These are phyloP conservation scores for Phortica magna DNA, from an alignment of 2,888 invertebrate species.

Conservation along the genomic window DNA sequence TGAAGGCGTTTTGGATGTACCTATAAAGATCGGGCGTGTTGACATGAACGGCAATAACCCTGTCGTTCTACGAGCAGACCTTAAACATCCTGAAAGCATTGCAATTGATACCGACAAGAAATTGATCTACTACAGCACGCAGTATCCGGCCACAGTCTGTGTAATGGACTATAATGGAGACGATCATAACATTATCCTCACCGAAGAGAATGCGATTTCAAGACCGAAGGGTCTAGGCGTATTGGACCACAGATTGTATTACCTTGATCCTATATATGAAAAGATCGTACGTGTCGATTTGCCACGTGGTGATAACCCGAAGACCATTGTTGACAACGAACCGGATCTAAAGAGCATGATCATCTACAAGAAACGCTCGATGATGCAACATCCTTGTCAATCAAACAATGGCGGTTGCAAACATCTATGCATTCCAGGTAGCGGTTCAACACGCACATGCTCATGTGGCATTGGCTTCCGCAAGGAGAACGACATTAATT, in stretches of 20 bases:
- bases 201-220: constrained; percentile 85
- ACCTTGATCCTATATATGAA: constrained; percentile 93
- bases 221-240: constrained; percentile 90
- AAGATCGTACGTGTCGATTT: constrained; percentile 91
- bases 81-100: constrained; percentile 87
- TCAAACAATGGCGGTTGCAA: constrained; percentile 94
- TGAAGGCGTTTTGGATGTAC: constrained; percentile 93
- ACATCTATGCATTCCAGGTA: constrained; percentile 94
- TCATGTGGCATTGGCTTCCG: constrained; percentile 94
- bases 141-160: constrained; percentile 85
- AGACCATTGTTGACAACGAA: constrained; percentile 89
- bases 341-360: constrained; percentile 91
- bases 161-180: constrained; percentile 87
- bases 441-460: constrained; percentile 87
- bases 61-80: constrained; percentile 84
- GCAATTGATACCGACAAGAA: constrained; percentile 90
- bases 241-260: constrained; percentile 89
- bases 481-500: constrained; percentile 87
- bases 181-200: constrained; percentile 83
- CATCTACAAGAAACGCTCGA: constrained; percentile 90
- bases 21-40: constrained; percentile 91
- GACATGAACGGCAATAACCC: constrained; percentile 96
- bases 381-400: constrained; percentile 90
- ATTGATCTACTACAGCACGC: constrained; percentile 92
- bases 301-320: constrained; percentile 87